These are phyloP conservation scores for Epizoanthus illoricatus DNA, from an alignment of 92 coral and sea anemone species.

Conservation along the genomic window DNA sequence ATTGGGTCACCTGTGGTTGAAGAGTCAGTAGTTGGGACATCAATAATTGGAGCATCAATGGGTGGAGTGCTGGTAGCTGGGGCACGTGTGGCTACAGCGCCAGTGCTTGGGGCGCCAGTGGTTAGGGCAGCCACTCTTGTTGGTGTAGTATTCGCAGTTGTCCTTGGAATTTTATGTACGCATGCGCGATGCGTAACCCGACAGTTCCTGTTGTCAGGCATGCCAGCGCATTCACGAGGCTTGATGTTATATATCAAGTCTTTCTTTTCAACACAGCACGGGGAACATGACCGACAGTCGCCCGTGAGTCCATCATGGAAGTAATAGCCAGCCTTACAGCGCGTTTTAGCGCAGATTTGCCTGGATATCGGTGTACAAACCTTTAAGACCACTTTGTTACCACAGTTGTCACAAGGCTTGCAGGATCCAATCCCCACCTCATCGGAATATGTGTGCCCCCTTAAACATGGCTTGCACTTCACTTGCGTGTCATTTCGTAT, in stretches of 20 bases:
- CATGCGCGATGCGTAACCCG: neutral
- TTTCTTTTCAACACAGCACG: conserved; percentile 4
- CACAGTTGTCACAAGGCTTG: conserved; percentile 17
- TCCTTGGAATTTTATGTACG: neutral
- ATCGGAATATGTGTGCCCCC: conserved; percentile 1
- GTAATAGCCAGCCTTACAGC: neutral
- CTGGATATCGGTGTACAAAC: neutral
- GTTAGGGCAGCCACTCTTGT: too few relatives aligned
- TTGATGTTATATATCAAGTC: conserved; percentile 5
- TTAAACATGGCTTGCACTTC: neutral
- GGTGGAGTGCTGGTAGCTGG: too few relatives aligned
- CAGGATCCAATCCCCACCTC: conserved; percentile 5
- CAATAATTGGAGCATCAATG: too few relatives aligned
- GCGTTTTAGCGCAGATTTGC: neutral
- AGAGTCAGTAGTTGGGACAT: too few relatives aligned
- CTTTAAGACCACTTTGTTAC: neutral
- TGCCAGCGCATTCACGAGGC: conserved; percentile 14
- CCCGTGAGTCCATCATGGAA: neutral
- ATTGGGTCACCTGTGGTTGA: too few relatives aligned
- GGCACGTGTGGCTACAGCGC: too few relatives aligned
- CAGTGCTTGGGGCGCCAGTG: too few relatives aligned
- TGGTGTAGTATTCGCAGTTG: neutral
- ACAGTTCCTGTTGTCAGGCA: neutral
- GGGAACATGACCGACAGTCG: conserved; percentile 5
- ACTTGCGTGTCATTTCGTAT: neutral